phyloP scores from a whole-genome alignment of 1,140 invertebrate genomes.

The Drosophila gunungcola region DNA sequence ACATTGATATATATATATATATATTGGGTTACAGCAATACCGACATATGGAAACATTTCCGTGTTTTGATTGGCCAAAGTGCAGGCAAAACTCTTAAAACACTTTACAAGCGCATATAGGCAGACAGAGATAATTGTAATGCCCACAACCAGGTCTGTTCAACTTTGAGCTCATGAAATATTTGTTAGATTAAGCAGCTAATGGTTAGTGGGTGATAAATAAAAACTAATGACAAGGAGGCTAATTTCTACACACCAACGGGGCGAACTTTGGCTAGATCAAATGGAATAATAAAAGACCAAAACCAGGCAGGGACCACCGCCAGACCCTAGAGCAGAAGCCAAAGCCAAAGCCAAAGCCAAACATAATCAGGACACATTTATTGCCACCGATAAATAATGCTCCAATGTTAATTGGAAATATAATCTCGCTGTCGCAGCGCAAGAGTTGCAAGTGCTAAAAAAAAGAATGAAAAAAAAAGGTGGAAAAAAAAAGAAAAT shows the following conservation, averaged over 20 bases:
- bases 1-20: neutral
- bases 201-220: conserved; percentile 61
- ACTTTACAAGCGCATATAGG: conserved; percentile 36
- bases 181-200: conserved; percentile 59
- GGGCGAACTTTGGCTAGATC: conserved; percentile 26
- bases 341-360: conserved; percentile 26
- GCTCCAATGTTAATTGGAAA: conserved; percentile 82
- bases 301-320: neutral
- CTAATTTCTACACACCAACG: neutral
- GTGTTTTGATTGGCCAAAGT: conserved; percentile 2
- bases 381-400: conserved; percentile 80
- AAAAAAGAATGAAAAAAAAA: neutral
- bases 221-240: conserved; percentile 63
- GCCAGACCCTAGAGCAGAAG: conserved; percentile 1
- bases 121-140: conserved; percentile 61
- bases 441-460: conserved; percentile 16
- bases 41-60: conserved; percentile 20
- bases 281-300: conserved; percentile 67
- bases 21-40: neutral
- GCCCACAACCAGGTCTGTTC: neutral
- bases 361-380: conserved; percentile 80
- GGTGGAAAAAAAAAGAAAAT: conserved; percentile 9
- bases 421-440: conserved; percentile 53
- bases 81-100: conserved; percentile 29
- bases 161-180: conserved; percentile 60